These are phyloP conservation scores for Urosaurus nigricauda DNA, from an alignment of 2,797 vertebrate genomes.

Conservation along the genomic window DNA sequence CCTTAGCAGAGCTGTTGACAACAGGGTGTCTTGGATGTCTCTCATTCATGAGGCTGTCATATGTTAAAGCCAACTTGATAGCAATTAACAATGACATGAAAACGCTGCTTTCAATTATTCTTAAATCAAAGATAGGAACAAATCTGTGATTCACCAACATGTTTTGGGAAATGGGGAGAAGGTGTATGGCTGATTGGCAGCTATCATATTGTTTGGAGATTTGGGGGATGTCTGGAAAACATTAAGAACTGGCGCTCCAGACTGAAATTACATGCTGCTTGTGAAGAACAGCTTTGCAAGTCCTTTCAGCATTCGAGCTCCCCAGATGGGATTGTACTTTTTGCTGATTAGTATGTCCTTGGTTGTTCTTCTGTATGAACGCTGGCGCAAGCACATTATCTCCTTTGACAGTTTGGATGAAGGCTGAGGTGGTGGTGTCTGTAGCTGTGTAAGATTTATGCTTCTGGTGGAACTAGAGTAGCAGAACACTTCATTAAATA, in stretches of 20 bases:
- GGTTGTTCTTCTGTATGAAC: neutral
- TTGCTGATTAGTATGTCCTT: neutral
- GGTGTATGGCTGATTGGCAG: neutral
- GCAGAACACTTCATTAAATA: slow-evolving; percentile 40
- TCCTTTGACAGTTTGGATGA: slow-evolving; percentile 4
- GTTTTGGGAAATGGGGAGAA: slow-evolving; percentile 9
- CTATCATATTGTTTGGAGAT: neutral
- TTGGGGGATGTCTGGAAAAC: neutral
- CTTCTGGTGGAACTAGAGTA: neutral
- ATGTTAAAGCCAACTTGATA: too few species aligned
- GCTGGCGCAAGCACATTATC: neutral
- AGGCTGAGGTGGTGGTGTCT: neutral
- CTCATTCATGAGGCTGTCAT: too few species aligned
- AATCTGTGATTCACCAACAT: neutral
- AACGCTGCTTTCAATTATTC: neutral
- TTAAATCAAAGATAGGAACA: neutral
- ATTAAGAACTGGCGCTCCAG: neutral
- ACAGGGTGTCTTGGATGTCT: too few species aligned
- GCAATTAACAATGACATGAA: neutral
- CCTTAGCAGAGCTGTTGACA: too few species aligned
- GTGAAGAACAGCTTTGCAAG: neutral
- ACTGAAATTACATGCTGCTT: neutral
- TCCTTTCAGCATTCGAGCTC: neutral
- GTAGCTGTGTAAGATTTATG: slow-evolving; percentile 5
- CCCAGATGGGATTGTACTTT: neutral